phyloP scores from a whole-genome alignment of 2,113 vertebrate genomes.

The Furnarius figulus region DNA sequence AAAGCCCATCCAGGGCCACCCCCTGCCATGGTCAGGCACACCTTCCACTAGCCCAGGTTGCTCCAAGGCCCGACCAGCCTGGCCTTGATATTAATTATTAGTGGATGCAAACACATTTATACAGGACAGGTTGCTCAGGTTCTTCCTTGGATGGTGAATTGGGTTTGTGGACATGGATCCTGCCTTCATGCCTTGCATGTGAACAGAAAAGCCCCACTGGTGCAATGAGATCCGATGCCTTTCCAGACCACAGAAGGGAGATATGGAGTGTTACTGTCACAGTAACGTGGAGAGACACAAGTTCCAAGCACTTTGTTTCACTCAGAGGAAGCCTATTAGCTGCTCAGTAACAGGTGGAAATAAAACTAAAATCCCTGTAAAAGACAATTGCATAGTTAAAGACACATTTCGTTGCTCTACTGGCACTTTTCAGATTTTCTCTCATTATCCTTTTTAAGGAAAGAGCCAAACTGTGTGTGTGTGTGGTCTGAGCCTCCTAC shows the following conservation, averaged over 20 bases:
- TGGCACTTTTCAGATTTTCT: background rate
- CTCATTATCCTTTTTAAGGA: background rate
- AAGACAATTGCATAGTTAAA: background rate
- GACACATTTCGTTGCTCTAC: background rate
- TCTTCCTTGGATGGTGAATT: fast-evolving
- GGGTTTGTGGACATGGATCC: background rate
- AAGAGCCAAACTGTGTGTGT: background rate
- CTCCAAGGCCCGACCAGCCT: background rate
- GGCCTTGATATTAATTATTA: background rate
- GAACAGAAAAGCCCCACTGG: fast-evolving
- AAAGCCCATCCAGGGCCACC: too few relatives aligned
- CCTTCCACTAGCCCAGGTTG: background rate
- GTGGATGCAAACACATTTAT: too few relatives aligned
- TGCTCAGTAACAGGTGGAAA: background rate
- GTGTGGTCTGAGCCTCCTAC: background rate
- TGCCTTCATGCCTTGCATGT: background rate
- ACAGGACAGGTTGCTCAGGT: background rate
- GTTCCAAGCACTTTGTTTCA: background rate
- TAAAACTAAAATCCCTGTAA: background rate
- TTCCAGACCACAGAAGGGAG: background rate
- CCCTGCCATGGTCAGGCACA: background rate
- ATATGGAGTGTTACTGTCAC: background rate
- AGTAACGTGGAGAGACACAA: fast-evolving
- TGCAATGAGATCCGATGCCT: fast-evolving
- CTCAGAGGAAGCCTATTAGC: background rate